Base-by-base conservation (phyloP, 2,888 invertebrate species). In the Bugula neritina region DNA sequence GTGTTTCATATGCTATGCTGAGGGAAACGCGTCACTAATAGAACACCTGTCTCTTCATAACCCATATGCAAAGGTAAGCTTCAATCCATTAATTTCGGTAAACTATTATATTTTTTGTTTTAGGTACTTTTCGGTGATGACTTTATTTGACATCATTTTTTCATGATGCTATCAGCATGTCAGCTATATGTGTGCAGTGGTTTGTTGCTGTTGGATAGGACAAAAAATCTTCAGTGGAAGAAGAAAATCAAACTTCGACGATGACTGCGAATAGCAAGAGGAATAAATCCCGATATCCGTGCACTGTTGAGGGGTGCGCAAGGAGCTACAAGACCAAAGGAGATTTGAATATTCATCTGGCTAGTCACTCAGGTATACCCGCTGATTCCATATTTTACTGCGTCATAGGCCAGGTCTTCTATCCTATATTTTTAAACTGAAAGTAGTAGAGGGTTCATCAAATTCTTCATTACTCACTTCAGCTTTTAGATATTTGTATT, bases 261-360 rank as follows among this genome's bases (percentile, higher is more conserved):
- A 5, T 55, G 23, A 17, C 55, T 17, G 23, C 10, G 3, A 23
- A 25, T 25, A 55, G 55, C 13, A 25, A 23, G 21, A n/a, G 13
- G 5, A n/a, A 25, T 25, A n/a, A 23, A 5, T 3, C 5, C 5
- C 3, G 25, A 23, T 55, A 55, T 55, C 5, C 23, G 17, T 55
- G 55, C 23, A 17, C 55, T 23, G 55, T 55, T 17, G 55, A 17
- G 5, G 55, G 55, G n/a, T 55, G 55, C 25, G 23, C 3, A 5
- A 55, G 55, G 23, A 55, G n/a, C n/a, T 55, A 55, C n/a, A 55
- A 55, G n/a, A 23, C 55, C n/a, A 55, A 55, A 55, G 55, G 55
- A 55, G 55, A 55, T 55, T 23, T 55, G n/a, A 55, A 55, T 23
- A 23, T 55, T 10, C 55, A 55, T 23, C 21, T 17, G 25, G 5